A percentile compares a stretch with the other conserved stretches of the same genome.
Evolutionary conservation across 2,113 vertebrate genomes (phyloP).

Genomic region (Ptychochromis oligacanthus): DNA sequence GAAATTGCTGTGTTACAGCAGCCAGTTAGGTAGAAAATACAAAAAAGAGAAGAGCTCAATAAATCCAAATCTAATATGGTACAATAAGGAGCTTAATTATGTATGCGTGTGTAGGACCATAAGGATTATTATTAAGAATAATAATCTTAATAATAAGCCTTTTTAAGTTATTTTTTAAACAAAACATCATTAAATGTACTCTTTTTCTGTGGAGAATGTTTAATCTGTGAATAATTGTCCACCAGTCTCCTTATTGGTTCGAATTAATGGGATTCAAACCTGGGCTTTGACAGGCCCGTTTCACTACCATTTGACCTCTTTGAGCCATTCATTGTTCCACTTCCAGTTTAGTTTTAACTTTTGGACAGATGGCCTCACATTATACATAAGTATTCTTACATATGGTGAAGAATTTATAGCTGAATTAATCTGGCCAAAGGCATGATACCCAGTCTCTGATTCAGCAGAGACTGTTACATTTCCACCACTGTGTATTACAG

Average conservation of each 20-base stretch:
- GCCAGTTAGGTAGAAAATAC: no score
- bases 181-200: background rate
- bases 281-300: background rate
- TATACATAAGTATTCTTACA: no score
- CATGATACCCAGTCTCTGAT: background rate
- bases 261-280: background rate
- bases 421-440: background rate
- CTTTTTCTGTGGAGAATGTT: background rate
- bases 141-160: no score
- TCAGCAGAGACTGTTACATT: background rate
- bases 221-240: background rate
- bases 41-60: no score
- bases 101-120: no score
- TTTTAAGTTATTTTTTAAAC: no score
- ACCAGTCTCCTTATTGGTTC: background rate
- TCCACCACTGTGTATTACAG: background rate
- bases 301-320: background rate
- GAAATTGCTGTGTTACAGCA: background rate
- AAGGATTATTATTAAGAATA: no score
- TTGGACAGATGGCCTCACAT: background rate
- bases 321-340: background rate
- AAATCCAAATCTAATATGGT: no score
- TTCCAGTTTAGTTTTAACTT: background rate
- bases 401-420: no score
- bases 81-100: no score